phyloP scores from a whole-genome alignment of 2,797 vertebrate species.

The Balearica regulorum region DNA sequence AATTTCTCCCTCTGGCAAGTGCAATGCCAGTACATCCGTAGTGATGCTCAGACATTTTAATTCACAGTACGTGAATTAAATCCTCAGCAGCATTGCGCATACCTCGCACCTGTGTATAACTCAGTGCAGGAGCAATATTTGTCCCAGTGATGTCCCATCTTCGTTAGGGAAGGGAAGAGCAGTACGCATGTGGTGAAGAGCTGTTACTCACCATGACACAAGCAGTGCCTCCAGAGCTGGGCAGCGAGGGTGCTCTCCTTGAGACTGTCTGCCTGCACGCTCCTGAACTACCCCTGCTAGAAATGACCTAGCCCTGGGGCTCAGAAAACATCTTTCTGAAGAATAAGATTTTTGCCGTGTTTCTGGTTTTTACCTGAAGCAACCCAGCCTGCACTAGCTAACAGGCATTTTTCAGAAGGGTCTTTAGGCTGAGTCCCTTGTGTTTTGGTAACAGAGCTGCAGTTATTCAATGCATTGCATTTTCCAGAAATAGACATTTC shows the following conservation, averaged over 20 bases:
- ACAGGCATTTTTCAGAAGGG: neutral
- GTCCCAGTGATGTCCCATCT: neutral
- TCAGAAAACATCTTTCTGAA: neutral
- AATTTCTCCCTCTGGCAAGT: neutral
- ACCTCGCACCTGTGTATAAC: neutral
- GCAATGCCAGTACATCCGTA: neutral
- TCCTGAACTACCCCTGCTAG: neutral
- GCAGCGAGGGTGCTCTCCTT: neutral
- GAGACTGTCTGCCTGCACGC: rapidly evolving
- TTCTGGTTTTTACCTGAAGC: neutral
- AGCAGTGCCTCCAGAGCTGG: neutral
- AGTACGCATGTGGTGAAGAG: neutral
- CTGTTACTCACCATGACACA: rapidly evolving
- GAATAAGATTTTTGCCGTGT: neutral
- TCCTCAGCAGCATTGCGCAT: neutral
- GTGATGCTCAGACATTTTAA: neutral
- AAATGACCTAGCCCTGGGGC: neutral
- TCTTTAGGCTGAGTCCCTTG: neutral
- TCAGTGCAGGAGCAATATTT: neutral
- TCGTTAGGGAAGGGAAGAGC: neutral
- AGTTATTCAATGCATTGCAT: neutral
- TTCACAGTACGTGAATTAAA: neutral
- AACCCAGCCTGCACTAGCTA: neutral
- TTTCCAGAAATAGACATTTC: neutral
- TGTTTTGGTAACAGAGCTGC: neutral